Base-by-base conservation (phyloP, 2,113 vertebrate genomes). In the Sylvia atricapilla region DNA sequence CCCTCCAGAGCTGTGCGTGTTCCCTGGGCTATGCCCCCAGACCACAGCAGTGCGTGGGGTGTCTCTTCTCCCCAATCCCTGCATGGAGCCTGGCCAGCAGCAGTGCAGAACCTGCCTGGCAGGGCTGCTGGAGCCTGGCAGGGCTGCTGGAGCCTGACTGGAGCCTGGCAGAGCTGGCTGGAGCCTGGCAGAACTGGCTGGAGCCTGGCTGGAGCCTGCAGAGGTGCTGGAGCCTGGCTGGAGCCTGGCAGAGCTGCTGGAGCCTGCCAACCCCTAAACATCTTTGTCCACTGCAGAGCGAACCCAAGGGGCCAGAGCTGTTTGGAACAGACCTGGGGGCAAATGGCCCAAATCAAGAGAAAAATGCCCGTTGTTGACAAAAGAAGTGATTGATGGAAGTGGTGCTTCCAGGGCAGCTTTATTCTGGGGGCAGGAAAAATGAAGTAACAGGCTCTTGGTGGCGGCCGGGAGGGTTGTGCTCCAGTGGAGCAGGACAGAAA, bases 391-490 rank as follows among this genome's bases (percentile, higher is more conserved):
- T 93, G 35, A 20, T 74, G 31, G 72, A 63, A 77, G 56, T 63
- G 35, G 4, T 81, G 55, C 50, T 94, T 74, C 67, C 33, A 56
- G 62, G 25, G 31, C 44, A 84, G 64, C 72, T 87, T 85, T 58
- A 14, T 90, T 59, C 53, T 35, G 33, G 44, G 47, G 78, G 19
- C 53, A 85, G 50, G 31, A 66, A 62, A 72, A 87, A 52, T 21
- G 41, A 52, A 89, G 41, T 17, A 44, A 25, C 31, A 24, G 1
- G 2, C 37, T 37, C 10, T 43, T 64, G 53, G 58, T 85, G 81
- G 88, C 86, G 91, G 81, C 87, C 95, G 78, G 91, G 50, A 93
- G 63, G 46, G 85, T 7, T 74, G 63, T 53, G 89, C 87, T 93
- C 63, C 93, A 88, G 67, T 62, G 72, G 84, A 94, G 89, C 89